Conservation (phyloP, 2,797 vertebrate genomes). For the Euphonia xanthogaster region DNA sequence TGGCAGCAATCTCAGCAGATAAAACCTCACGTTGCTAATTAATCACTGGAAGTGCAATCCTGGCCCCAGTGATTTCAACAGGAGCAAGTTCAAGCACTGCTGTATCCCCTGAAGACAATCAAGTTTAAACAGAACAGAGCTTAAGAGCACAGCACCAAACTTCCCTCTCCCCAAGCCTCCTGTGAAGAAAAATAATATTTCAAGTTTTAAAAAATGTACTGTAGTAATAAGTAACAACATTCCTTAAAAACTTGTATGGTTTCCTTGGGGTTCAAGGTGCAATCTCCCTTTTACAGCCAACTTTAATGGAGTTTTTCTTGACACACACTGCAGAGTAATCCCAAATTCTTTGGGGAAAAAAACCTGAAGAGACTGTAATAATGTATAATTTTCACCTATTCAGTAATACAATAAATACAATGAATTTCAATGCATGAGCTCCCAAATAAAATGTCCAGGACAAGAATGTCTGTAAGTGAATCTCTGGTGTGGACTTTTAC, state of each 20-base stretch:
- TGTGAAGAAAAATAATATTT: neutral
- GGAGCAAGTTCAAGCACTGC: conserved; percentile 38
- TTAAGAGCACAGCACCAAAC: neutral
- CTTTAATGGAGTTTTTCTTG: neutral
- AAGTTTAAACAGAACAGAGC: conserved; percentile 30
- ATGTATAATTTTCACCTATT: neutral
- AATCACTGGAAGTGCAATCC: neutral
- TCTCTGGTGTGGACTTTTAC: neutral
- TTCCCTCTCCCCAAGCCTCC: neutral
- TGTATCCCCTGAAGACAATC: conserved; percentile 35
- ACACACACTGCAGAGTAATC: neutral
- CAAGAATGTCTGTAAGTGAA: neutral
- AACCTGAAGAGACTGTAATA: neutral
- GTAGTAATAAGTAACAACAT: neutral
- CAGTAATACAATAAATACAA: neutral
- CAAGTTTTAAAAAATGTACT: neutral
- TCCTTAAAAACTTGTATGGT: neutral
- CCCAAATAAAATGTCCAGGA: neutral
- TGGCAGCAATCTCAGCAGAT: conserved; percentile 2
- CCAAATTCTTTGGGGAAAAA: neutral
- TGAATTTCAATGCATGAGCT: neutral
- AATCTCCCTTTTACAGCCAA: neutral
- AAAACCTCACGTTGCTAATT: neutral
- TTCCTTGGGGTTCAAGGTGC: neutral
- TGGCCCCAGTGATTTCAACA: neutral